Conservation (phyloP, 1,140 invertebrate genomes). For the Steinernema feltiae region DNA sequence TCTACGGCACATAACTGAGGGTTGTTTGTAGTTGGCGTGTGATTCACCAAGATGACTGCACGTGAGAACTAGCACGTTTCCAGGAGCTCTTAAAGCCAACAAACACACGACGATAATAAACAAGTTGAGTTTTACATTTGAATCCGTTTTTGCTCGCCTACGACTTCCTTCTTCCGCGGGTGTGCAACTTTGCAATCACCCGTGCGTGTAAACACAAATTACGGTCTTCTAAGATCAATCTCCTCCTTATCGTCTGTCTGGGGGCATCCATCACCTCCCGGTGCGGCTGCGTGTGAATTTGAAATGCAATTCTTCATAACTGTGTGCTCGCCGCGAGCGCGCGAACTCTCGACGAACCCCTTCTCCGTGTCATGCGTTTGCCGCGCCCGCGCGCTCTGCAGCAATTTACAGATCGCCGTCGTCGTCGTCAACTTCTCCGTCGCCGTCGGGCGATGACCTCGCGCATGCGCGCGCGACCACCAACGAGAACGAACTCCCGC, state of each 20-base stretch:
- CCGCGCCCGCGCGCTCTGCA: not conserved
- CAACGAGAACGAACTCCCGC: not conserved
- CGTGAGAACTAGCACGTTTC: no score
- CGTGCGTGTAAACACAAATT: no score
- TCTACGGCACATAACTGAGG: no score
- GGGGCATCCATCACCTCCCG: not conserved
- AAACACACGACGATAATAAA: no score
- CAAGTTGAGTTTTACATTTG: no score
- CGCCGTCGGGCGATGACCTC: not conserved
- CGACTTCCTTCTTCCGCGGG: no score
- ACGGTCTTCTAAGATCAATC: no score
- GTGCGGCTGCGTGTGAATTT: not conserved
- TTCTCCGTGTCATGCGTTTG: slow-evolving; percentile 2
- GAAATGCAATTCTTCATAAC: slow-evolving; percentile 4
- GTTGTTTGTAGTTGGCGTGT: no score
- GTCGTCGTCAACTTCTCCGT: not conserved
- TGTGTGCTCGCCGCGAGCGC: not conserved
- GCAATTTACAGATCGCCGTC: not conserved
- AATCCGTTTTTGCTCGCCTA: no score
- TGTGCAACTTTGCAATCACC: no score
- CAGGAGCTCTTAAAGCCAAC: no score
- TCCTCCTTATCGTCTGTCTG: not conserved
- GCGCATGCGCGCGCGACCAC: not conserved
- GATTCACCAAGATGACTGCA: no score
- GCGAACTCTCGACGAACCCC: not conserved